A percentile compares a stretch with the other conserved stretches of the same genome.
Evolutionary conservation across 1,140 invertebrate species (phyloP).

Genomic region (Thalassaphorura encarpata): DNA sequence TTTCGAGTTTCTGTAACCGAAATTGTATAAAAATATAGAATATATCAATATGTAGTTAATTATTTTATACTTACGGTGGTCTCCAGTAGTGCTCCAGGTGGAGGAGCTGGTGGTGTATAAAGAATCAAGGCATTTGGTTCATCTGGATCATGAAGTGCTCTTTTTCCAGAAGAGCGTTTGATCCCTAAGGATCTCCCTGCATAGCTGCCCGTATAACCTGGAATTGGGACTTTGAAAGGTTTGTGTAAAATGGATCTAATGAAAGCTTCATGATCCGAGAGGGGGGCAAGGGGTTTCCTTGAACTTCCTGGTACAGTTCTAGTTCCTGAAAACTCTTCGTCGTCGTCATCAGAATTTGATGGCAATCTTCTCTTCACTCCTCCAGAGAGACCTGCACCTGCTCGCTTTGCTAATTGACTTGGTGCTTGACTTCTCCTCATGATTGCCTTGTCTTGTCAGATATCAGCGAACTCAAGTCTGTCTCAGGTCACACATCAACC

Average conservation of each 20-base stretch:
- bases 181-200: conserved; percentile 65
- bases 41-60: not conserved
- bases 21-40: too few species aligned
- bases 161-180: conserved; percentile 52
- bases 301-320: conserved; percentile 27
- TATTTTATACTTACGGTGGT: not conserved
- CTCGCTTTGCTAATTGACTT: conserved; percentile 45
- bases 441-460: too few species aligned
- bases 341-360: not conserved
- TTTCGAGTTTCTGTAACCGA: conserved; percentile 35
- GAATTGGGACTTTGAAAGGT: conserved; percentile 90
- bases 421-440: conserved; percentile 45
- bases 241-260: conserved; percentile 70
- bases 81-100: conserved; percentile 52
- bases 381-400: conserved; percentile 12
- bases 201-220: conserved; percentile 63
- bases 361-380: not conserved
- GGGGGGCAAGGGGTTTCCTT: conserved; percentile 6
- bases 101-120: conserved; percentile 67
- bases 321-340: conserved; percentile 35
- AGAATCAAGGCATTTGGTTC: conserved; percentile 88
- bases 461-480: too few species aligned
- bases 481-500: too few species aligned
- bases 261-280: conserved; percentile 53
- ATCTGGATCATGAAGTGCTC: conserved; percentile 83